Conservation (phyloP, 1,140 invertebrate genomes). For the Sinella curviseta region DNA sequence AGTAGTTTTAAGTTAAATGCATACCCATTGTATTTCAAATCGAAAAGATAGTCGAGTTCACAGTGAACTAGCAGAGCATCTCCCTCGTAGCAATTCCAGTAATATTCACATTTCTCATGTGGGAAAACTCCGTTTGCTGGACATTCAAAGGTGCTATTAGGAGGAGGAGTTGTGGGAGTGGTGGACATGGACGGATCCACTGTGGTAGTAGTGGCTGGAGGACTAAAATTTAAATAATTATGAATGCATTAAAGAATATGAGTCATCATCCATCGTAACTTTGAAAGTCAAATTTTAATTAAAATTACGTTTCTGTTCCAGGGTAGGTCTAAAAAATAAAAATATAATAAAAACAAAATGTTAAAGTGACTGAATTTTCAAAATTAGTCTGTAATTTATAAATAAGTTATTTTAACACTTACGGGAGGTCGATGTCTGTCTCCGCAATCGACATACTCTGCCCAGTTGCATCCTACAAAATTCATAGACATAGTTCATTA, state of each 20-base stretch:
- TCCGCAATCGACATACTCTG: neutral
- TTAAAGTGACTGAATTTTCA: no score
- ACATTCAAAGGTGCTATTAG: slow-evolving; percentile 18
- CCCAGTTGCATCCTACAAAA: neutral
- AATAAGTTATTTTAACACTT: no score
- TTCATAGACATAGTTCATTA: neutral
- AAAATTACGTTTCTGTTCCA: neutral
- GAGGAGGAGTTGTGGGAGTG: neutral
- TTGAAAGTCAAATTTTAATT: no score
- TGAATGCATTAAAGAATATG: no score
- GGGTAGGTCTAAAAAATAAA: no score
- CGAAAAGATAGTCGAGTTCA: slow-evolving; percentile 16
- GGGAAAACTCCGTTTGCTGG: slow-evolving; percentile 34
- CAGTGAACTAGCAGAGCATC: slow-evolving; percentile 21
- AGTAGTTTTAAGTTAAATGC: neutral
- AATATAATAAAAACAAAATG: no score
- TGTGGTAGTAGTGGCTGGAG: neutral
- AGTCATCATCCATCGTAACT: no score
- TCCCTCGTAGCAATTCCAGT: slow-evolving; percentile 39
- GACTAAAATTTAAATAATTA: no score
- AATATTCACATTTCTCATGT: slow-evolving; percentile 36
- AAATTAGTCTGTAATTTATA: no score
- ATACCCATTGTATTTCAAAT: slow-evolving; percentile 29
- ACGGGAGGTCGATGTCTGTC: neutral
- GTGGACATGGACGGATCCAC: neutral